These are phyloP conservation scores for Nymphalis urticae DNA, from an alignment of 2,888 invertebrate genomes.

Conservation along the genomic window DNA sequence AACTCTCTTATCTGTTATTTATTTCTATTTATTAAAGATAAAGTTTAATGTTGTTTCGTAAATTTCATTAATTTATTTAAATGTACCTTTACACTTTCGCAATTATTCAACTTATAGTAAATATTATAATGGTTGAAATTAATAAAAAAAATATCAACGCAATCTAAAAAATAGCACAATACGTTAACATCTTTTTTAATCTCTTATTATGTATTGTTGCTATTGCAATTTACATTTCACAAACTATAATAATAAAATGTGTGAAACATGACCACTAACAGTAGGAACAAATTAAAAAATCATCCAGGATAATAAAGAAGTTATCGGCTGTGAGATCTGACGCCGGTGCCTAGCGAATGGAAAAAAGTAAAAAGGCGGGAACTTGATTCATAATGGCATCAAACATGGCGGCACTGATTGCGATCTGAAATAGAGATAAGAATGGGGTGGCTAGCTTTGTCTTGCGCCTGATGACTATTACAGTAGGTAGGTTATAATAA, in stretches of 20 bases:
- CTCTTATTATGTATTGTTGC: constrained; percentile 5
- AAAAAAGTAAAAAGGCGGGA: constrained; percentile 74
- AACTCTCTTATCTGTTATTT: constrained; percentile 21
- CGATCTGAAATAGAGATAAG: constrained; percentile 73
- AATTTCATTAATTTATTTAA: background rate
- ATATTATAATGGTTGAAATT: background rate
- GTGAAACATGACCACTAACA: constrained; percentile 59
- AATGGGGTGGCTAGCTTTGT: constrained; percentile 68
- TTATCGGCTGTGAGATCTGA: constrained; percentile 78
- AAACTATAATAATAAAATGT: constrained; percentile 57
- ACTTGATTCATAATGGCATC: constrained; percentile 78
- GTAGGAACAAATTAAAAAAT: constrained; percentile 75
- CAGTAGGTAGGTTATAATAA: constrained; percentile 39
- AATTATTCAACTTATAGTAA: background rate
- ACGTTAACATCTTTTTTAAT: background rate
- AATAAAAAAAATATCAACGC: constrained; percentile 5
- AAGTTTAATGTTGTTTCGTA: background rate
- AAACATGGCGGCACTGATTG: constrained; percentile 77
- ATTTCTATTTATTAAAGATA: constrained; percentile 7
- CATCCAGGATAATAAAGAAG: constrained; percentile 78
- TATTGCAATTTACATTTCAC: constrained; percentile 29
- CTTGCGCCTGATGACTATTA: constrained; percentile 40
- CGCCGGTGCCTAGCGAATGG: constrained; percentile 69
- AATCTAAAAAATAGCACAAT: background rate
- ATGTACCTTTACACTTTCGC: background rate